Evolutionary conservation across 2,888 invertebrate species (phyloP), one percentile per base, ranked within the genome.

Genomic region (Ischnura elegans): DNA sequence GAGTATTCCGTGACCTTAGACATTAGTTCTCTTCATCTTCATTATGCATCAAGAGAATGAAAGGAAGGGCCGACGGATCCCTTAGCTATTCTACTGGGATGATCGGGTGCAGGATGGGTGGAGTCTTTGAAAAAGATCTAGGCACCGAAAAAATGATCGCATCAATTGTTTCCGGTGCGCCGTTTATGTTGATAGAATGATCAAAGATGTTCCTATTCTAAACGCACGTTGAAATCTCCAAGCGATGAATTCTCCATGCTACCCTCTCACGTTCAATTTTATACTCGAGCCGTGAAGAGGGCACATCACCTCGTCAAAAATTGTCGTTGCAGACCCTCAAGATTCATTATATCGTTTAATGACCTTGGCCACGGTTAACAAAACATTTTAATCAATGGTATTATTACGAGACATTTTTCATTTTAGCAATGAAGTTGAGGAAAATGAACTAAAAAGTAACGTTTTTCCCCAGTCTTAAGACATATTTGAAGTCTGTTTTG

Each of bases 201-300:
- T 42, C 43, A 66, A 43, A 61, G 90, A 90, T 43, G 43, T 90
- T 66, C 19, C 61, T 61, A 45, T 43, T 61, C 61, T 66, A 90
- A 42, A 43, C 90, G 61, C 21, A 16, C 42, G 90, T 61, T 90
- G 90, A 90, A 90, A 43, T 90, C 90, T 90, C 90, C 51, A n/a
- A 8, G 42, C 10, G 61, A 43, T 61, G 61, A 90, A 3, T 13
- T 45, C 25, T 61, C 45, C 90, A 10, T n/a, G n/a, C n/a, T n/a
- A n/a, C n/a, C n/a, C n/a, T n/a, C n/a, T n/a, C n/a, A n/a, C n/a
- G n/a, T n/a, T n/a, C n/a, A n/a, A n/a, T n/a, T n/a, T n/a, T n/a
- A n/a, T n/a, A n/a, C n/a, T n/a, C n/a, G n/a, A n/a, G n/a, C n/a
- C n/a, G n/a, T n/a, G n/a, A n/a, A n/a, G n/a, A n/a, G n/a, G n/a